Conservation (phyloP, 2,113 vertebrate genomes). For the Neogale vison region DNA sequence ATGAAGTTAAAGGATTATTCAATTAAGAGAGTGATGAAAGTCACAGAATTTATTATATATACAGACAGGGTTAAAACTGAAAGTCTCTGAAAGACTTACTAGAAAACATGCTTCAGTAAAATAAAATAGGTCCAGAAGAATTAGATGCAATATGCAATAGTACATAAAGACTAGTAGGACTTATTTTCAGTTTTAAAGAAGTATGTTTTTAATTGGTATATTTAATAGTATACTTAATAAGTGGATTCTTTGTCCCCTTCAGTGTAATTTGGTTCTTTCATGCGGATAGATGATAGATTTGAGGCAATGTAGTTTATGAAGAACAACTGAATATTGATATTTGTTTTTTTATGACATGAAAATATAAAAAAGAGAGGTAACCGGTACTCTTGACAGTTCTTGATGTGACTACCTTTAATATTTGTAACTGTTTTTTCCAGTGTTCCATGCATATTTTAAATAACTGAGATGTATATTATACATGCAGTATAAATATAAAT, state of each 20-base stretch:
- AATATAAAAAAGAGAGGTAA: not conserved
- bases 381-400: not conserved
- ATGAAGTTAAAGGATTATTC: not conserved
- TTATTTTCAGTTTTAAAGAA: constrained; percentile 5
- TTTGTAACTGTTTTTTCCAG: not conserved
- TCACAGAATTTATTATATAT: not conserved
- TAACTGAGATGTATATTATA: not conserved
- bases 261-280: not conserved
- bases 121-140: not conserved
- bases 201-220: not conserved
- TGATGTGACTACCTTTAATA: not conserved
- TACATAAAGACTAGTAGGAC: not conserved
- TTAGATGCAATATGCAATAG: not conserved
- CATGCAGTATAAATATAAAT: not conserved
- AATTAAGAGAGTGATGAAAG: not conserved
- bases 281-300: not conserved
- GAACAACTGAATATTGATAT: not conserved
- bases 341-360: not conserved
- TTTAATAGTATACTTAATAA: not conserved
- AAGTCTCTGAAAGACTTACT: not conserved
- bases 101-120: not conserved
- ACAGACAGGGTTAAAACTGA: not conserved
- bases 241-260: not conserved
- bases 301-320: not conserved
- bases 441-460: not conserved